Base-by-base conservation (phyloP, 2,888 invertebrate species). In the Chaetogeoica ovagalla region DNA sequence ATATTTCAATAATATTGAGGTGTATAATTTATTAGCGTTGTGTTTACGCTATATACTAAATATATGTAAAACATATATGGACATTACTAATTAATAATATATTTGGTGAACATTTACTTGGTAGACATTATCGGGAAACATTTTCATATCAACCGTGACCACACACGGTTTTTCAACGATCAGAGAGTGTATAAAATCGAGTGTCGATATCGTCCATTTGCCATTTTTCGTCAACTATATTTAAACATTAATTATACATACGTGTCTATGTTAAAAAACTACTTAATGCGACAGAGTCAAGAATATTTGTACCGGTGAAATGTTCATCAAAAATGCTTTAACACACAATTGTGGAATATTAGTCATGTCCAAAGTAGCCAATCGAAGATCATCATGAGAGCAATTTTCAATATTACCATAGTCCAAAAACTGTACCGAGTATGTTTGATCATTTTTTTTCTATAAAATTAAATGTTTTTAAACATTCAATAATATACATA, bases 371-470 rank as follows among this genome's bases (percentile, higher is more conserved):
- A 91, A 88, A 83, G 89, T 89, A n/a, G n/a, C n/a, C 83, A 90
- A 91, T 30, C 91, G 88, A 73, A 95, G 84, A 75, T 90, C 88
- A 1, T 87, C 85, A 19, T 89, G 87, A 0, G 87, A 83, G 81
- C 92, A 90, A 0, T 86, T 85, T 85, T 95, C 95, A 62, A 90
- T 87, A 85, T 94, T 95, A 0, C 96, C 96, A 85, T 93, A 96
- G 87, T 96, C 96, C 1, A 95, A 89, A 86, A 93, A 94, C 74
- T 89, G 87, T 0, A 94, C 88, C 84, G 87, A 6, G 19, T 52
- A 73, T 17, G 60, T 5, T 37, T 15, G 21, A 1, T 57, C 55
- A 17, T 66, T 11, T 7, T 43, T 2, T 19, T n/a, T 48, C 82
- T 82, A 17, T 17, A 30, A 30, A 30, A 2, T 30, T 30, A 30